Conservation (phyloP, 2,113 vertebrate genomes). For the Psittacula cyanocephala region DNA sequence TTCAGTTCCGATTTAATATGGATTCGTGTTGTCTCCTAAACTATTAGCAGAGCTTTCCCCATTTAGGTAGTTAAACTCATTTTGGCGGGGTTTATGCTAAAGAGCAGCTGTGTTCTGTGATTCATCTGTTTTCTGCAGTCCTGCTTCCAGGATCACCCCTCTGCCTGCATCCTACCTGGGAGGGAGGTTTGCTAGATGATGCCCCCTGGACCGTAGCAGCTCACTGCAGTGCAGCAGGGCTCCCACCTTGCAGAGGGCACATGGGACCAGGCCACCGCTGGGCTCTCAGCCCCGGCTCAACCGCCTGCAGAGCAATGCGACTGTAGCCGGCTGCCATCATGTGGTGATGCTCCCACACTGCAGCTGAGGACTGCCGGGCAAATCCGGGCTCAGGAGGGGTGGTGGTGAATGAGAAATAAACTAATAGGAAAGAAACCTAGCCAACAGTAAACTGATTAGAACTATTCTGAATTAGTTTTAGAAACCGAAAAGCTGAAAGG, state of each 20-base stretch:
- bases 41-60: neutral
- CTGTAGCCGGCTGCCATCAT: constrained; percentile 66
- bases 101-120: neutral
- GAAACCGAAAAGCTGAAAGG: neutral
- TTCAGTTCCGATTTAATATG: neutral
- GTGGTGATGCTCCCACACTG: constrained; percentile 51
- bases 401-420: neutral
- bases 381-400: rapidly evolving
- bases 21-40: neutral
- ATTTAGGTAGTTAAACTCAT: neutral
- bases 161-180: neutral
- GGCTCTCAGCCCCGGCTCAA: neutral
- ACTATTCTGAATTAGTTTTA: rapidly evolving
- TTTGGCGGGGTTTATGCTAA: neutral
- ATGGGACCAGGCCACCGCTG: neutral
- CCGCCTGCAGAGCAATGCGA: neutral
- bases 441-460: neutral
- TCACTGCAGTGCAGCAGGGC: neutral
- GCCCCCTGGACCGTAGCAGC: neutral
- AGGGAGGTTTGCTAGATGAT: neutral
- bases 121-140: neutral
- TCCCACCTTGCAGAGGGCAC: neutral
- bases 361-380: neutral
- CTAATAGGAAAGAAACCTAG: neutral
- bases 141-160: neutral